Percentiles rank a stretch among this genome's conserved stretches.
phyloP scores from a whole-genome alignment of 2,888 invertebrate species.

The Drosophila barbarae region DNA sequence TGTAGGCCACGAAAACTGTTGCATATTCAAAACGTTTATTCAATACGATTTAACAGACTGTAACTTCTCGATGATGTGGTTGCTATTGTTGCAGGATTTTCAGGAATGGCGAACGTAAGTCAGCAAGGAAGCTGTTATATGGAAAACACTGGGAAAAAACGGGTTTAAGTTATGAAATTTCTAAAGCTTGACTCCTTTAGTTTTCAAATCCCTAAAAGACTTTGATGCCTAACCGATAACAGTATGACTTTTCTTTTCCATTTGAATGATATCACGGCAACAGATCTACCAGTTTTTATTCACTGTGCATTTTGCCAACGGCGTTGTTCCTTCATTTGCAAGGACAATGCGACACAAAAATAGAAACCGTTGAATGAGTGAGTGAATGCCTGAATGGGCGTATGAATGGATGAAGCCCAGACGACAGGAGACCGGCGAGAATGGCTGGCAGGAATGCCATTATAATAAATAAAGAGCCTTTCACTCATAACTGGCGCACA shows the following conservation, averaged over 20 bases:
- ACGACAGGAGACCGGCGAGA: conserved; percentile 34
- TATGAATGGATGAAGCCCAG: conserved; percentile 36
- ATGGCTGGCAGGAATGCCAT: conserved; percentile 62
- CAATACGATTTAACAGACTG: conserved; percentile 48
- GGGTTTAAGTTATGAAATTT: background rate
- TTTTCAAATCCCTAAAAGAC: background rate
- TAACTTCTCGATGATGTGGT: conserved; percentile 12
- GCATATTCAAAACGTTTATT: conserved; percentile 69
- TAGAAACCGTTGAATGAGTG: conserved; percentile 48
- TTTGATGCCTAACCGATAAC: background rate
- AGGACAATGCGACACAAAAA: conserved; percentile 67
- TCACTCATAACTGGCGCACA: conserved; percentile 69
- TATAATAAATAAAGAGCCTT: conserved; percentile 74
- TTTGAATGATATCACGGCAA: background rate
- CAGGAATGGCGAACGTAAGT: conserved; percentile 58
- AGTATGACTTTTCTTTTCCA: background rate
- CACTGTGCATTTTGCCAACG: conserved; percentile 49
- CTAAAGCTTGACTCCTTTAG: background rate
- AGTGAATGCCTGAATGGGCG: conserved; percentile 43
- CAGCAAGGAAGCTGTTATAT: conserved; percentile 55
- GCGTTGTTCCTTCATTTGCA: conserved; percentile 73
- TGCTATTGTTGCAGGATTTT: conserved; percentile 26
- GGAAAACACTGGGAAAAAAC: background rate
- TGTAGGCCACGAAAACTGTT: conserved; percentile 70
- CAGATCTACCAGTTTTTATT: conserved; percentile 11